A percentile compares a stretch with the other conserved stretches of the same genome.
phyloP scores from a whole-genome alignment of 92 coral and sea anemone species.

The Epizoanthus illoricatus region DNA sequence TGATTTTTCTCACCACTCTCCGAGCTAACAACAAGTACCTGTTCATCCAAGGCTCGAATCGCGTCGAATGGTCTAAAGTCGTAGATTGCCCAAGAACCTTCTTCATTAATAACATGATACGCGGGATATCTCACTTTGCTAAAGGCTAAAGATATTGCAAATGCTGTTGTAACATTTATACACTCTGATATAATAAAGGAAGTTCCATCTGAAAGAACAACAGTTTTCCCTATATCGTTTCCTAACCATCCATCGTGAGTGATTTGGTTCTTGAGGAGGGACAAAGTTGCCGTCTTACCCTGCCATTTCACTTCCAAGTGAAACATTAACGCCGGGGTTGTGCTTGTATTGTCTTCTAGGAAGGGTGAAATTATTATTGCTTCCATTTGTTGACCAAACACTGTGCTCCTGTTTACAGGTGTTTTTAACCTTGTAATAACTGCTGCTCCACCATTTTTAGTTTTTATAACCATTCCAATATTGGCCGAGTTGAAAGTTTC shows the following conservation, averaged over 20 bases:
- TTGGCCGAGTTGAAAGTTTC: constrained; percentile 59
- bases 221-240: constrained; percentile 76
- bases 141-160: constrained; percentile 46
- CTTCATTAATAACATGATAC: constrained; percentile 44
- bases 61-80: constrained; percentile 72
- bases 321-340: constrained; percentile 49
- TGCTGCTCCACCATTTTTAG: constrained; percentile 82
- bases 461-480: constrained; percentile 69
- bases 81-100: constrained; percentile 70
- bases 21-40: constrained; percentile 32
- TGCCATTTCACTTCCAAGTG: constrained; percentile 49
- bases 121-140: constrained; percentile 37
- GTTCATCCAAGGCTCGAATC: constrained; percentile 28
- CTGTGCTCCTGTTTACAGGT: constrained; percentile 18
- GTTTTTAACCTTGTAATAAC: constrained; percentile 54
- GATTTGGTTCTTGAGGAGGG: constrained; percentile 16
- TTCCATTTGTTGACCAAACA: constrained; percentile 55
- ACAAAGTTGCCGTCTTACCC: constrained; percentile 44
- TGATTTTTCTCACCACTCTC: constrained; percentile 7
- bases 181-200: constrained; percentile 61
- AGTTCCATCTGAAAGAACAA: constrained; percentile 66
- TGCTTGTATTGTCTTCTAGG: constrained; percentile 28
- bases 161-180: constrained; percentile 48
- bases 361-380: constrained; percentile 61
- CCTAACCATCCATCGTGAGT: constrained; percentile 62